Evolutionary conservation across 1,140 invertebrate species (phyloP), one percentile per base, ranked within the genome.

Genomic region (Lepidurus apus): DNA sequence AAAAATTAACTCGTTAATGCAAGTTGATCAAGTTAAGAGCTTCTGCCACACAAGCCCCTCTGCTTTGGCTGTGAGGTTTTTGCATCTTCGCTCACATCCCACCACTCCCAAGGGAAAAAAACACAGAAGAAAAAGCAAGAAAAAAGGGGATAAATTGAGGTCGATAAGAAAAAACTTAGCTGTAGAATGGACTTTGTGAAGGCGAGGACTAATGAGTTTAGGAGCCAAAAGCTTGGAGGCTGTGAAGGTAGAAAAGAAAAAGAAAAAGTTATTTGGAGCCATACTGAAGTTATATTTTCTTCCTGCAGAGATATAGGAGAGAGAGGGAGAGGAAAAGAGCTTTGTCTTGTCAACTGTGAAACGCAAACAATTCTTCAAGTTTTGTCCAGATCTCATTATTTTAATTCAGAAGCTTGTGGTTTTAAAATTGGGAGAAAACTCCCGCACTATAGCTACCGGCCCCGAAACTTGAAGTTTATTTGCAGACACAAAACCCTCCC

Each of bases 281-380:
- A 65, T 65, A 17, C 21, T 7, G 53, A 65, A 65, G 8, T 65
- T 65, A 65, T 65, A 65, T 21, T 9, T 65, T 47, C 45, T 1
- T 17, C 21, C 34, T 4, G 34, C 34, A 4, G 34, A 34, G 53
- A 7, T 21, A 65, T 4, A 17, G 53, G 21, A 13, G 21, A 65
- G 0, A 21, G 13, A 65, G 13, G 21, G 21, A 65, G 21, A 65
- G 17, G 17, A 21, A 6, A 47, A 17, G 21, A 21, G 13, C 53
- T 65, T 65, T 65, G 21, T 65, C n/a, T 17, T 13, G 53, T 65
- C n/a, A 65, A 65, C 53, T 65, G 53, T 65, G n/a, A 65, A 65
- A 65, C 53, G 13, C 53, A 13, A 8, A 65, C n/a, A 65, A 65
- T 65, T 65, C 13, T 65, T 65, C 53, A 65, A 65, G 17, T 65